Evolutionary conservation across 2,888 invertebrate genomes (phyloP), one percentile per base, ranked within the genome.

Genomic region (Leucoma salicis): DNA sequence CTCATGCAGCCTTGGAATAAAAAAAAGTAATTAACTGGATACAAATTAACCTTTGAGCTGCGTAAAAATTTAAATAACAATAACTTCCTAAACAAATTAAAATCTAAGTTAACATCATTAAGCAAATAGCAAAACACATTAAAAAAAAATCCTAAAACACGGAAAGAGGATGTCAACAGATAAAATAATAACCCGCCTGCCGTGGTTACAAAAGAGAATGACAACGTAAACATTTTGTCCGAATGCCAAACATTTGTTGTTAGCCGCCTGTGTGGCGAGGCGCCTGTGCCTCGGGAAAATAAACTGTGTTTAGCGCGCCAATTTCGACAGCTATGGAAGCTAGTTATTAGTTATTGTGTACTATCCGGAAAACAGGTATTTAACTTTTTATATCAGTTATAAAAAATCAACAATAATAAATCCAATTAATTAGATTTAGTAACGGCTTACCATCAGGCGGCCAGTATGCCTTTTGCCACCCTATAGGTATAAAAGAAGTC

Each of bases 231-330:
- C 59, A 59, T 48, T 62, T 32, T 39, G 50, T 47, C 40, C 54
- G 56, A 56, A 59, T 51, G 54, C 42, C 64, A 73, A 74, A 71
- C 76, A 70, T 66, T 71, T 66, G 71, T 70, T 63, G 68, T 64
- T 61, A 66, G 68, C 42, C 40, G 70, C 66, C 67, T 63, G 77
- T 58, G 69, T 69, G 65, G 53, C 59, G 54, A 57, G 58, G 36
- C 58, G 68, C 60, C 63, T 56, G 61, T 57, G 69, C 60, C 55
- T 46, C 48, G 43, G 44, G 66, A 69, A 71, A 67, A 60, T 57
- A 63, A 63, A 69, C 47, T 61, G 46, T 63, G 65, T 47, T 61
- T 60, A 46, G 46, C 64, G 67, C 65, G 72, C 61, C 59, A 65
- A 61, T 54, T 63, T 59, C 52, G 56, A 59, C 52, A 46, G 50